Base-by-base conservation (phyloP, 1,140 invertebrate species). In the Wasmannia auropunctata region DNA sequence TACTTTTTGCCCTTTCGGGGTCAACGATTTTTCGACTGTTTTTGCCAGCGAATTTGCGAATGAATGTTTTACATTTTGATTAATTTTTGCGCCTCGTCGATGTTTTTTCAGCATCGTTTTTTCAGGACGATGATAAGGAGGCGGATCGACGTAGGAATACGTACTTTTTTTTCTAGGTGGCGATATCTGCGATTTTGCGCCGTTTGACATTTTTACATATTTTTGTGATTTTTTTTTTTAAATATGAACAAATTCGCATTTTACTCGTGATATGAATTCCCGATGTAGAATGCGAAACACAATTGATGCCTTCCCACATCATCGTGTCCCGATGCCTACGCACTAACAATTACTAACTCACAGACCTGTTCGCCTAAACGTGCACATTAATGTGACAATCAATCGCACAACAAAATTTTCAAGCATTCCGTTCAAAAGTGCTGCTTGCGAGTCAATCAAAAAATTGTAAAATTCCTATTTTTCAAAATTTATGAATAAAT, bases 341-440 rank as follows among this genome's bases (percentile, higher is more conserved):
- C 19, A 83, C 51, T 83, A 83, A 83, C 37, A 83, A 60, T 74
- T 74, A 22, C 14, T 58, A 58, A 83, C 2, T 72, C 67, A 46
- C 79, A 43, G 67, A 74, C n/a, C 28, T 74, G 65, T 83, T 58
- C 37, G 25, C 28, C 2, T 37, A 16, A 56, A 58, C 5, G 3
- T 54, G 28, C 31, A n/a, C 19, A 80, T 80, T 2, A 40, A 81
- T 8, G 10, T n/a, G 28, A 40, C n/a, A 10, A 25, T 25, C 14
- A 14, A 46, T 49, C 19, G 19, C 16, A 60, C 6, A 14, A n/a
- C n/a, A 79, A 62, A 76, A 37, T 37, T 51, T 19, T 54, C 8
- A 54, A 54, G 11, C n/a, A 2, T 65, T 65, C 10, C 34, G 37
- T 49, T 77, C 28, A 0, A 62, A 22, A 19, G 16, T 10, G 16